Evolutionary conservation across 2,113 vertebrate genomes (phyloP), one percentile per base, ranked within the genome.

Genomic region (Diadophis punctatus): DNA sequence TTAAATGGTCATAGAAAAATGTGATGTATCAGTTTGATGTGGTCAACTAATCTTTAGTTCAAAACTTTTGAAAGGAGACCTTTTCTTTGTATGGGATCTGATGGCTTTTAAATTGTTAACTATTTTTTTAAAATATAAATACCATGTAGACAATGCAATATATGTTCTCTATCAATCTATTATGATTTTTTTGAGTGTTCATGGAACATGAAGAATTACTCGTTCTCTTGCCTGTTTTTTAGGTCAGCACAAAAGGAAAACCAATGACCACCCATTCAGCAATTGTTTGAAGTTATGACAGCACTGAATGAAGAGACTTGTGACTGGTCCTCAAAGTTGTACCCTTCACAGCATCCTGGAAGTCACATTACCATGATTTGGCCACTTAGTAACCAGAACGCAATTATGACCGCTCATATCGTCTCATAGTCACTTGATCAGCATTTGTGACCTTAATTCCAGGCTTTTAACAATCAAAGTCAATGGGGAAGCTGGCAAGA

Each of bases 201-300:
- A 43, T 6, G 86, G 94, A 94, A 95, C 87, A 48, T 92, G 93
- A 96, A 93, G 92, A 96, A 96, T 95, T 95, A 93, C 91, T 86
- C 91, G 56, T 96, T 97, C 96, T 96, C 97, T 95, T 92, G 94
- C 68, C 27, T 43, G 52, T 96, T 93, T 96, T 90, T 94, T n/a
- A 91, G 96, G 93, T 93, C 58, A 63, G 58, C 49, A 56, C 51
- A 58, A 90, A 95, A 90, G 93, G 91, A 90, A 92, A 94, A 93
- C 84, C 49, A 2, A 46, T 80, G 93, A 94, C 87, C 11, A 14
- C 11, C 30, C 27, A 14, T n/a, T 68, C 60, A 68, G 60, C 27
- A n/a, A 68, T n/a, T 3, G 14, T 68, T 68, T 23, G 22, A n/a
- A 68, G 60, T 68, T 68, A n/a, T 30, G 34, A 39, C 3, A 39